Evolutionary conservation across 2,113 vertebrate genomes (phyloP).

Genomic region (Montifringilla adamsi): DNA sequence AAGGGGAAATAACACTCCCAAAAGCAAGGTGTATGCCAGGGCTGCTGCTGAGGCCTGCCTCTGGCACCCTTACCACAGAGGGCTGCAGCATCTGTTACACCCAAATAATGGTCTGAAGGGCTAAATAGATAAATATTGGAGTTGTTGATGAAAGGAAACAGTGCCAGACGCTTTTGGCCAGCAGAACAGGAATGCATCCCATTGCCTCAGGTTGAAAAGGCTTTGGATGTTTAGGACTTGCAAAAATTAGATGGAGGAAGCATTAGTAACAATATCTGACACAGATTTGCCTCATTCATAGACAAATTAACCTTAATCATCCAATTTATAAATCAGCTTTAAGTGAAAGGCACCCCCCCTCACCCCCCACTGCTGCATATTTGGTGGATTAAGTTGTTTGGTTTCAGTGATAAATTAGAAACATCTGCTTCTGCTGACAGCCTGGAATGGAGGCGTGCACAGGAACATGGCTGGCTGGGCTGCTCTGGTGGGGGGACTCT

Average conservation of each 20-base stretch:
- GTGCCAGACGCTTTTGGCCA: neutral
- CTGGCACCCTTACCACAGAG: neutral
- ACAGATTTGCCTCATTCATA: neutral
- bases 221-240: neutral
- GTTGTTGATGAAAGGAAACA: neutral
- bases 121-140: neutral
- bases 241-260: conserved; percentile 9
- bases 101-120: neutral
- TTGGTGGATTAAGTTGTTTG: conserved; percentile 66
- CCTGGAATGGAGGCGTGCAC: neutral
- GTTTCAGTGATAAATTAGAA: conserved; percentile 36
- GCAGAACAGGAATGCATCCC: neutral
- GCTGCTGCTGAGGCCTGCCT: neutral
- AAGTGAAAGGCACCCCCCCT: conserved; percentile 8
- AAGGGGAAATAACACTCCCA: neutral
- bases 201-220: neutral
- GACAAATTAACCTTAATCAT: conserved; percentile 41
- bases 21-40: neutral
- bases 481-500: rapidly evolving
- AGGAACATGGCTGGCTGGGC: rapidly evolving
- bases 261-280: neutral
- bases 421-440: conserved; percentile 37
- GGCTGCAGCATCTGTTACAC: neutral
- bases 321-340: conserved; percentile 42
- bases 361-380: conserved; percentile 40